Evolutionary conservation across 2,113 vertebrate species (phyloP).

Genomic region (Zosterops hypoxanthus): DNA sequence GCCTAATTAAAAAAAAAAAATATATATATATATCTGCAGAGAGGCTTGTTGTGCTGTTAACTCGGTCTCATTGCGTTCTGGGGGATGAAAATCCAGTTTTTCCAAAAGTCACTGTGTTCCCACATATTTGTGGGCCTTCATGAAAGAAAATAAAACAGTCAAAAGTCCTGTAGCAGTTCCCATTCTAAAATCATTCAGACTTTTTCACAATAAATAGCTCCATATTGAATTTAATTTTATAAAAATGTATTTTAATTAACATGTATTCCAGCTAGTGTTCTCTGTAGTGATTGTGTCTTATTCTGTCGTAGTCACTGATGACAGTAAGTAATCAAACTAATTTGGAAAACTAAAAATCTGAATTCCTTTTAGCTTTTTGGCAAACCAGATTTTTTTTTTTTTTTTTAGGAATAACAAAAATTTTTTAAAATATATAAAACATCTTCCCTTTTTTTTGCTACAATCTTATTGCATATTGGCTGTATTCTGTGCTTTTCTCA

Average conservation of each 20-base stretch:
- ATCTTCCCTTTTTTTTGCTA: background rate
- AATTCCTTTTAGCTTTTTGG: background rate
- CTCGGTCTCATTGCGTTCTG: background rate
- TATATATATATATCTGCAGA: too few relatives aligned
- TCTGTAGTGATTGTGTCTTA: background rate
- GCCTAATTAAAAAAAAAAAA: background rate
- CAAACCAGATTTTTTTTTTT: background rate
- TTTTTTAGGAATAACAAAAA: background rate
- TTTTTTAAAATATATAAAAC: background rate
- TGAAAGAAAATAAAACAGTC: background rate
- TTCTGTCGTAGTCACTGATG: background rate
- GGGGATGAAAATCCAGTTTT: background rate
- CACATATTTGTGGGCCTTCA: background rate
- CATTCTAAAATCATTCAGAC: background rate
- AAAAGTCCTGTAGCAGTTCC: background rate
- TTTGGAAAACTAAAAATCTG: background rate
- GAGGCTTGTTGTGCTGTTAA: background rate
- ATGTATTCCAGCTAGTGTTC: background rate
- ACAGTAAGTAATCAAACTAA: background rate
- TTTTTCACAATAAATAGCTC: background rate
- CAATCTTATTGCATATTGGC: background rate
- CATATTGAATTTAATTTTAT: background rate
- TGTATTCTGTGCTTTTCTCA: background rate
- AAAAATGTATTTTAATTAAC: background rate
- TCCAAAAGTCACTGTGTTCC: conserved; percentile 25